Percentiles rank a stretch among this genome's conserved stretches.
Evolutionary conservation across 2,113 vertebrate genomes (phyloP).

Genomic region (Geothlypis trichas): DNA sequence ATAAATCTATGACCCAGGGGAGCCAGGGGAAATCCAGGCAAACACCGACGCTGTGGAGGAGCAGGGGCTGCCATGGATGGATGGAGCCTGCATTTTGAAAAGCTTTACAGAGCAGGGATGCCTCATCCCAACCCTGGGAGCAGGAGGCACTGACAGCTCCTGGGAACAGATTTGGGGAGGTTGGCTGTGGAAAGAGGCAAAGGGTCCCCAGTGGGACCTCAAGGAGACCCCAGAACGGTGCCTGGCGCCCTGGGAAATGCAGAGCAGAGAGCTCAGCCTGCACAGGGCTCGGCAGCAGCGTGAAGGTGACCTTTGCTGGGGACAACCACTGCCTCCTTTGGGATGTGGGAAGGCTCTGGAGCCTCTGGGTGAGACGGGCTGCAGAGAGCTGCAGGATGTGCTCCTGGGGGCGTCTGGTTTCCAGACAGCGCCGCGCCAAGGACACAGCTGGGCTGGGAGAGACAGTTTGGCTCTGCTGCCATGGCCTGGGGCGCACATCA

Average conservation of each 20-base stretch:
- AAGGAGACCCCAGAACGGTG: neutral
- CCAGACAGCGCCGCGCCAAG: neutral
- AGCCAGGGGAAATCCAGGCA: neutral
- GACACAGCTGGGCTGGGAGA: neutral
- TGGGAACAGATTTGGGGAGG: neutral
- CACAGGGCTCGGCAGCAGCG: neutral
- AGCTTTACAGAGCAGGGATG: neutral
- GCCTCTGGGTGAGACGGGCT: neutral
- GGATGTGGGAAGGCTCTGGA: neutral
- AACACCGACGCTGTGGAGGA: neutral
- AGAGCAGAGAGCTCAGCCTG: neutral
- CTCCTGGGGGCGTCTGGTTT: neutral
- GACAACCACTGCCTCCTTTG: slow-evolving; percentile 25
- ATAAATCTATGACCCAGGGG: slow-evolving; percentile 27
- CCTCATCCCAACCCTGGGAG: neutral
- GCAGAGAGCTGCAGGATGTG: neutral
- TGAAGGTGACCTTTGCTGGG: slow-evolving; percentile 68
- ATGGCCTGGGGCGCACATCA: neutral
- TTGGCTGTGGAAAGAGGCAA: neutral
- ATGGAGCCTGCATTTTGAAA: neutral
- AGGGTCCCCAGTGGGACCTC: neutral
- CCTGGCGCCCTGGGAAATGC: neutral
- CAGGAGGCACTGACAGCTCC: neutral
- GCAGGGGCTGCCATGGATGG: neutral
- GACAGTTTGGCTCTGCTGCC: neutral